Evolutionary conservation across 1,140 invertebrate species (phyloP).

Genomic region (Belonocnema kinseyi): DNA sequence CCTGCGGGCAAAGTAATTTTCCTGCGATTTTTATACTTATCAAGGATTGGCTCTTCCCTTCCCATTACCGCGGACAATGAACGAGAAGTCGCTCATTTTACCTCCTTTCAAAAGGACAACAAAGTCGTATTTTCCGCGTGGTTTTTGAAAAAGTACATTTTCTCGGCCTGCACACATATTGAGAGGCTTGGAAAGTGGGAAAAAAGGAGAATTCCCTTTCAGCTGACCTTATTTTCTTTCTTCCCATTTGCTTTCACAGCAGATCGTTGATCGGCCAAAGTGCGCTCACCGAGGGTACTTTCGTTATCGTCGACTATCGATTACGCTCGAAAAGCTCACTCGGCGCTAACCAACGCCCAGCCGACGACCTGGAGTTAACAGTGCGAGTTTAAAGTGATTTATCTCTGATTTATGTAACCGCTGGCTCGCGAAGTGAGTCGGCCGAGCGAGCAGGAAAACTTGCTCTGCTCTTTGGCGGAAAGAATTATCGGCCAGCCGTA

Average conservation of each 20-base stretch:
- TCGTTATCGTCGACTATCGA: slow-evolving; percentile 70
- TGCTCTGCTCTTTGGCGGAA: slow-evolving; percentile 66
- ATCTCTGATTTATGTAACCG: slow-evolving; percentile 73
- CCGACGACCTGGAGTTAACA: slow-evolving; percentile 70
- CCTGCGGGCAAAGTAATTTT: no score
- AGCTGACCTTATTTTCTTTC: slow-evolving; percentile 39
- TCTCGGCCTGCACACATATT: no score
- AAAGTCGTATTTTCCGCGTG: no score
- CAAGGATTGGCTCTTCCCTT: no score
- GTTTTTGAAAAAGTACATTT: no score
- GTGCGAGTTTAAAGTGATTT: slow-evolving; percentile 73
- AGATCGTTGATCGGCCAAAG: slow-evolving; percentile 45
- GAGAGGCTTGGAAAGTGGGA: not conserved
- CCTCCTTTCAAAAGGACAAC: no score
- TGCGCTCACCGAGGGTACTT: slow-evolving; percentile 53
- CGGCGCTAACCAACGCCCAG: slow-evolving; percentile 41
- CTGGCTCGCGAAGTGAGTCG: slow-evolving; percentile 54
- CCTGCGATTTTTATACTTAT: no score
- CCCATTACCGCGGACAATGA: no score
- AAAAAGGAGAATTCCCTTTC: slow-evolving; percentile 39
- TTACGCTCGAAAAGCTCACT: slow-evolving; percentile 56
- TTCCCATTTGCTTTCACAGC: slow-evolving; percentile 49
- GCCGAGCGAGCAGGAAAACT: slow-evolving; percentile 61
- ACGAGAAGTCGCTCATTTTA: no score
- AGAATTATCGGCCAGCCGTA: slow-evolving; percentile 67